A percentile compares a stretch with the other conserved stretches of the same genome.
Evolutionary conservation across 2,113 vertebrate genomes (phyloP).

Genomic region (Barnardius zonarius): DNA sequence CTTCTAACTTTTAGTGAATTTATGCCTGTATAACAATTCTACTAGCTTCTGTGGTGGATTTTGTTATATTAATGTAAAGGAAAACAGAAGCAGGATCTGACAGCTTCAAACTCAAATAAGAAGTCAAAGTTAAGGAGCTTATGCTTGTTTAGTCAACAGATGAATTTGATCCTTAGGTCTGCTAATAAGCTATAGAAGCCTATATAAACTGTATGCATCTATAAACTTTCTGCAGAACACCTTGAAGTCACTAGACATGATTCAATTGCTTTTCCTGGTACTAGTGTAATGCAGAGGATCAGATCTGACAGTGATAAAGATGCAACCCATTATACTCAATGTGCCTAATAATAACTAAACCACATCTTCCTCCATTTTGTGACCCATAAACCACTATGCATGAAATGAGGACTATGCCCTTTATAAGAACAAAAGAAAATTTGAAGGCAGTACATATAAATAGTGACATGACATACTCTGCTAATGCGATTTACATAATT

Average conservation of each 20-base stretch:
- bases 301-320: neutral
- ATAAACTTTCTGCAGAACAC: neutral
- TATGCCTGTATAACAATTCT: neutral
- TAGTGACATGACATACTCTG: neutral
- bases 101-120: neutral
- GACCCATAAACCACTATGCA: neutral
- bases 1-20: constrained; percentile 7
- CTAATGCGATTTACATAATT: neutral
- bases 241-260: neutral
- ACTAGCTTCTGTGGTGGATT: neutral
- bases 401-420: neutral
- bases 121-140: neutral
- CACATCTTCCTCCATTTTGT: neutral
- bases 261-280: neutral
- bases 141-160: neutral
- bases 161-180: neutral
- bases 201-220: neutral
- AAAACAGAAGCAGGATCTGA: neutral
- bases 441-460: neutral
- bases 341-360: neutral
- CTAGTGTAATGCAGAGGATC: neutral
- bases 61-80: neutral
- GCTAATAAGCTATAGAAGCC: neutral
- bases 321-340: neutral
- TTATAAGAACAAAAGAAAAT: neutral